Percentiles rank a stretch among this genome's conserved stretches.
These are phyloP conservation scores for Antennarius maculatus DNA, from an alignment of 2,797 vertebrate species.

Conservation along the genomic window DNA sequence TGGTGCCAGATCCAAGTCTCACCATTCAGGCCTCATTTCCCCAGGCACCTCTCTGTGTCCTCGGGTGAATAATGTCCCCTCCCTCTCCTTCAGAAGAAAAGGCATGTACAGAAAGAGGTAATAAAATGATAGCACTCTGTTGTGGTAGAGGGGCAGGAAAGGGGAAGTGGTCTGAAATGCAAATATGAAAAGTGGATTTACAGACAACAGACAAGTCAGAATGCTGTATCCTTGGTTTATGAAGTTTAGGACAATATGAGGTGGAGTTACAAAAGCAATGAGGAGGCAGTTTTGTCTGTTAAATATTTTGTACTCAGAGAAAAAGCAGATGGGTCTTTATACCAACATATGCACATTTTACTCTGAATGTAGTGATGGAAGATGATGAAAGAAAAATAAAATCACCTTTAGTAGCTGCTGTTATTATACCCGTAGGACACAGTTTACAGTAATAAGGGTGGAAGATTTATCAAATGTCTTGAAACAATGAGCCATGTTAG, in stretches of 20 bases:
- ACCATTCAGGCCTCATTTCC: constrained; percentile 46
- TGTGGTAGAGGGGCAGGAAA: constrained; percentile 35
- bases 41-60: constrained; percentile 69
- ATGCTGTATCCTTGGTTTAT: constrained; percentile 10
- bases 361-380: too few relatives aligned
- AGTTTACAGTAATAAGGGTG: too few relatives aligned
- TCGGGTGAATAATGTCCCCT: constrained; percentile 34
- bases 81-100: constrained; percentile 21
- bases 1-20: constrained; percentile 43
- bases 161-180: constrained; percentile 33
- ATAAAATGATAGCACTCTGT: constrained; percentile 49
- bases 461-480: too few relatives aligned
- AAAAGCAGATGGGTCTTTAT: background rate
- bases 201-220: constrained; percentile 17
- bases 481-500: too few relatives aligned
- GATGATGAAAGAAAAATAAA: too few relatives aligned
- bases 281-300: background rate
- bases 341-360: too few relatives aligned
- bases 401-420: too few relatives aligned
- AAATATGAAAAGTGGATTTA: constrained; percentile 26
- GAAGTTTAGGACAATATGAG: constrained; percentile 19
- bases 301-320: background rate
- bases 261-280: constrained; percentile 4
- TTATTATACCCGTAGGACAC: too few relatives aligned
- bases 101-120: constrained; percentile 45